These are phyloP conservation scores for Eupithecia vulgata DNA, from an alignment of 2,888 invertebrate genomes.

Conservation along the genomic window DNA sequence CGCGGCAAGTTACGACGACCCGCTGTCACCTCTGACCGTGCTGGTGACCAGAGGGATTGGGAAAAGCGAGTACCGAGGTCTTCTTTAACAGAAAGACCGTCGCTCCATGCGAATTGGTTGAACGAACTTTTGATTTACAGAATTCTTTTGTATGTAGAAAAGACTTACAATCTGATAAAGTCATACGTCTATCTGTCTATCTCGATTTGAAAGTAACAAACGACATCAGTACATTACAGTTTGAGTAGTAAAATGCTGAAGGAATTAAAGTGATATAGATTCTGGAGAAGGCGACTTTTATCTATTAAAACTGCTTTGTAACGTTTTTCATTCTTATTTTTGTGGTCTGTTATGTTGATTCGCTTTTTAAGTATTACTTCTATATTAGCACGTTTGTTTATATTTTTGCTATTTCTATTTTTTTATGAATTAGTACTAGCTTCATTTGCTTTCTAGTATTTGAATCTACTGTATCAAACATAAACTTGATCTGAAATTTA, in stretches of 20 bases:
- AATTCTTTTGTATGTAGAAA: not conserved
- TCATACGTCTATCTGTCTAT: not conserved
- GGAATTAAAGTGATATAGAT: not conserved
- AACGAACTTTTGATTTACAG: not conserved
- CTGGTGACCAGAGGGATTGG: constrained; percentile 9
- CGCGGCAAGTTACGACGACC: constrained; percentile 29
- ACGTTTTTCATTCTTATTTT: no score
- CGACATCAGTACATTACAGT: not conserved
- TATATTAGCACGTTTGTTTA: no score
- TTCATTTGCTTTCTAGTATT: no score
- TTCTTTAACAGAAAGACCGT: not conserved
- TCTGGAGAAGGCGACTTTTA: not conserved
- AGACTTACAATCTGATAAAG: not conserved
- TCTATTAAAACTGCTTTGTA: not conserved
- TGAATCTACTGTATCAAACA: no score
- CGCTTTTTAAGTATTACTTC: no score
- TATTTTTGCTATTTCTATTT: no score
- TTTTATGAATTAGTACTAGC: no score
- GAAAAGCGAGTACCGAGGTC: not conserved
- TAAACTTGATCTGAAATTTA: no score
- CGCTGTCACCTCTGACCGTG: constrained; percentile 37
- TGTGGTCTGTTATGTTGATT: no score
- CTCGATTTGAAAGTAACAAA: not conserved
- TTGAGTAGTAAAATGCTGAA: not conserved
- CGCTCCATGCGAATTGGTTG: not conserved